Base-by-base conservation (phyloP, 2,888 invertebrate species). In the Chrysotoxum bicinctum region DNA sequence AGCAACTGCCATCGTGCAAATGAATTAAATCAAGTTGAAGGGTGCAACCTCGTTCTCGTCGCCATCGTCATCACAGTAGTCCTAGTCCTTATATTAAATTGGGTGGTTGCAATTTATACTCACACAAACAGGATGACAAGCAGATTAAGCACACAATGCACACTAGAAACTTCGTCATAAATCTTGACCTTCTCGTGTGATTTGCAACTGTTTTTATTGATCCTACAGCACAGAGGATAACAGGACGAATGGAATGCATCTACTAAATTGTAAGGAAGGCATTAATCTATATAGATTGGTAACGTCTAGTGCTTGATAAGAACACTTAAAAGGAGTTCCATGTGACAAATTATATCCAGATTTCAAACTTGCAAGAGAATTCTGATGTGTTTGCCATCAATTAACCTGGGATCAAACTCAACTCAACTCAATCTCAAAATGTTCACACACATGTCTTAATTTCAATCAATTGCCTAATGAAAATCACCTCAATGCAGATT, bases 21-120 rank as follows among this genome's bases (percentile, higher is more conserved):
- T 81, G 85, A 81, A 85, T 85, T 85, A 85, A 80, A 82, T 86
- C 82, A 86, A 82, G 58, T 74, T 78, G 74, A 86, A 81, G 84
- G 60, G 73, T 81, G 73, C 68, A 85, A 68, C 45, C 35, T 23
- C 12, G 8, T 48, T 35, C 48, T 78, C 43, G 45, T 69, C 8
- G 14, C 9, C n/a, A 14, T 14, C 14, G 35, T 21, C 72, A 58
- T 74, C 56, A 43, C 30, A 58, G 35, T 58, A 8, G 19, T 8
- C 48, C 48, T n/a, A 56, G 10, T 30, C 64, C 45, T 45, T 64
- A 26, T 30, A 23, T 60, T n/a, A 35, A 3, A 12, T 12, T 40
- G 62, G 68, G 58, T 72, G 52, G 66, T 70, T 48, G 79, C 77
- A 70, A 69, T 79, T 79, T 79, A 79, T 79, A 73, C 80, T 52